phyloP scores from a whole-genome alignment of 2,888 invertebrate genomes.

The Anthophora plumipes region DNA sequence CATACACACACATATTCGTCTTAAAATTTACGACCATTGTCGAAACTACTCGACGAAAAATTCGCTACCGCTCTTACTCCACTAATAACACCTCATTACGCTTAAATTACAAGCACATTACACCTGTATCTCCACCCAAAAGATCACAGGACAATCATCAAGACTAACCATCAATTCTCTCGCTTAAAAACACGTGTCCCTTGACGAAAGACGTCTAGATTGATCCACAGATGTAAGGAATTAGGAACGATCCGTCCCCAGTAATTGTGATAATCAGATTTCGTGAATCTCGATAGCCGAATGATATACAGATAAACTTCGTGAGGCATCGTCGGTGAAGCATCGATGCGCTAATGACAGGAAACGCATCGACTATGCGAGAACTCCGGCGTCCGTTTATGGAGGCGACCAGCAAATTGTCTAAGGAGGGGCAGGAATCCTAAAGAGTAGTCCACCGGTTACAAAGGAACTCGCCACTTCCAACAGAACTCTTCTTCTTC shows the following conservation, averaged over 20 bases:
- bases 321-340: constrained; percentile 55
- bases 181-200: background rate
- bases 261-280: constrained; percentile 5
- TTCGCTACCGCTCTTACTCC: too few species aligned
- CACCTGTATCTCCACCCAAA: background rate
- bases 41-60: too few species aligned
- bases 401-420: constrained; percentile 73
- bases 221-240: background rate
- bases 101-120: background rate
- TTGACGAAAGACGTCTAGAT: background rate
- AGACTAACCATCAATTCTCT: background rate
- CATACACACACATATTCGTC: too few species aligned
- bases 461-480: constrained; percentile 67
- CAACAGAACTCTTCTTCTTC: constrained; percentile 45
- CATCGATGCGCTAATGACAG: constrained; percentile 78
- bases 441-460: constrained; percentile 68
- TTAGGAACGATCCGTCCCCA: background rate
- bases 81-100: background rate
- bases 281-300: constrained; percentile 5
- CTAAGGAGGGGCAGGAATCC: constrained; percentile 72
- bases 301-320: constrained; percentile 27
- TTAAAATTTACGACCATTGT: too few species aligned
- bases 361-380: constrained; percentile 72
- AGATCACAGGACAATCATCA: background rate
- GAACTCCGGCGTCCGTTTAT: constrained; percentile 68